Percentiles rank a stretch among this genome's conserved stretches.
Conservation (phyloP, 2,888 invertebrate species). For the Atethmia centrago region DNA sequence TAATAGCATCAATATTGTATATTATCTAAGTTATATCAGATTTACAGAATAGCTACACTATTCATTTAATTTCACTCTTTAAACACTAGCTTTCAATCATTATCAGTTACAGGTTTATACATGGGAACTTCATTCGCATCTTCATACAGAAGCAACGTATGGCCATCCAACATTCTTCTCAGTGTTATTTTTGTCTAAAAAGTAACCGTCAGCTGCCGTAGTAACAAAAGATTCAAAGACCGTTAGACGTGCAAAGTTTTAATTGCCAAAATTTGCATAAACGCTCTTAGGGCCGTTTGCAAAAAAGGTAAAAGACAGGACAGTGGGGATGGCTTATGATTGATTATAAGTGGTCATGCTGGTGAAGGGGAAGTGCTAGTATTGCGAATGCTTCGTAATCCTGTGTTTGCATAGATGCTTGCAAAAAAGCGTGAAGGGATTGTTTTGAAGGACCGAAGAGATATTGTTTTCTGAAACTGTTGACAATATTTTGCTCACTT, state of each 20-base stretch:
- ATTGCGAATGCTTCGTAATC: constrained; percentile 48
- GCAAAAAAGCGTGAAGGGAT: constrained; percentile 54
- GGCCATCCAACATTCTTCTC: constrained; percentile 12
- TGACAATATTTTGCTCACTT: neutral
- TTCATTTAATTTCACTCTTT: too few species aligned
- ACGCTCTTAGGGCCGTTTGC: constrained; percentile 72
- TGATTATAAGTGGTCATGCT: constrained; percentile 77
- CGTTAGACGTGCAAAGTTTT: constrained; percentile 81
- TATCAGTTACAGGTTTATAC: neutral
- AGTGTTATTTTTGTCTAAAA: constrained; percentile 53
- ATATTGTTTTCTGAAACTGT: constrained; percentile 8
- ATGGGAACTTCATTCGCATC: neutral
- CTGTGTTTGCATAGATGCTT: constrained; percentile 48
- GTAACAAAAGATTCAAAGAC: constrained; percentile 78
- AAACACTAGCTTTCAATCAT: neutral
- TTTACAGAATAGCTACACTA: too few species aligned
- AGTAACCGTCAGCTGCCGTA: constrained; percentile 78
- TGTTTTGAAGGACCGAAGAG: constrained; percentile 21
- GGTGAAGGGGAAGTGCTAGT: constrained; percentile 47
- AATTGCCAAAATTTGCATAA: constrained; percentile 88
- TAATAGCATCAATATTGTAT: too few species aligned
- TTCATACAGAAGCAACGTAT: constrained; percentile 2
- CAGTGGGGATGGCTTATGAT: constrained; percentile 72
- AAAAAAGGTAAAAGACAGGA: constrained; percentile 69
- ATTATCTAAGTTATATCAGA: too few species aligned